These are phyloP conservation scores for Peromyscus melanophrys DNA, from an alignment of 2,797 vertebrate species.

Conservation along the genomic window DNA sequence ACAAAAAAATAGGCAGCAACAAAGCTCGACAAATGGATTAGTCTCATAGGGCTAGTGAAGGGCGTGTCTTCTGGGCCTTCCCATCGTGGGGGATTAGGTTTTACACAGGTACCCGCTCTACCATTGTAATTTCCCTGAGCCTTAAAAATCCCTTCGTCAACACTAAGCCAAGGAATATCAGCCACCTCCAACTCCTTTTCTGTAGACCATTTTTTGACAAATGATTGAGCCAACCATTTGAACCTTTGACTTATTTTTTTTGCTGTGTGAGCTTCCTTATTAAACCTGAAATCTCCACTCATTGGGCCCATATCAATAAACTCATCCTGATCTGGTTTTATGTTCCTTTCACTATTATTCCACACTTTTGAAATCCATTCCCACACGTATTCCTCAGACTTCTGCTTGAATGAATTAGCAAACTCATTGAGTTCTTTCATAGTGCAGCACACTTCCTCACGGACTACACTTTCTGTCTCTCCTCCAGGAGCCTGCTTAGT, in stretches of 20 bases:
- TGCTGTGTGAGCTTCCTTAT: background rate
- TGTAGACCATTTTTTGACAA: background rate
- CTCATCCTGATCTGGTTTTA: background rate
- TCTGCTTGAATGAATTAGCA: background rate
- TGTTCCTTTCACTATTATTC: background rate
- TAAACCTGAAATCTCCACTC: background rate
- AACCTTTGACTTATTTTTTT: background rate
- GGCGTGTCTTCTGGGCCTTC: background rate
- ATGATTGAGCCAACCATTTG: background rate
- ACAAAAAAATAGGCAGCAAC: background rate
- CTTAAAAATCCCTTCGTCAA: background rate
- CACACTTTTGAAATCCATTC: background rate
- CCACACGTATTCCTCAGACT: background rate
- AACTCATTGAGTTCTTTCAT: background rate
- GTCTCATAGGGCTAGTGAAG: background rate
- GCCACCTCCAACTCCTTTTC: background rate
- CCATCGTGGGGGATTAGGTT: background rate
- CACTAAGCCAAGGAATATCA: background rate
- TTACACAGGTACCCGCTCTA: background rate
- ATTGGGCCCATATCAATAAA: background rate
- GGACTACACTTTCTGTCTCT: background rate
- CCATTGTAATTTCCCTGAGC: background rate
- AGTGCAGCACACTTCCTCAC: background rate
- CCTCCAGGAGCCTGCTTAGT: background rate
- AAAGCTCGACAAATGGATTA: background rate